Base-by-base conservation (phyloP, 2,888 invertebrate species). In the Hypsopygia costalis region DNA sequence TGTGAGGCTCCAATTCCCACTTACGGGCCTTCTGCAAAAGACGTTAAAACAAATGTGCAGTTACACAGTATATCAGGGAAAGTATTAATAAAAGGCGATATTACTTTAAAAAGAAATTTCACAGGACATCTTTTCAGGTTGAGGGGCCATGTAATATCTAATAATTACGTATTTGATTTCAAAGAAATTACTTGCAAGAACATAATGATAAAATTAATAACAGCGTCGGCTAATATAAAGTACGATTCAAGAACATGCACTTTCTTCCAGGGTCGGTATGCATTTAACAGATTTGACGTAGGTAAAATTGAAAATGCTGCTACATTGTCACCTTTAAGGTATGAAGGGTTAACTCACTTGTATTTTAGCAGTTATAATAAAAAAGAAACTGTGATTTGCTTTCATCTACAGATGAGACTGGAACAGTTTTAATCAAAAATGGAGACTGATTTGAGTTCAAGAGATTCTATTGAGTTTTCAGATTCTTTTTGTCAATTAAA, bases 41-140 rank as follows among this genome's bases (percentile, higher is more conserved):
- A 30, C 10, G 5, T 6, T 9, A 6, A 5, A 1, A 3, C 11
- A 0, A 25, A 11, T 7, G 8, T 31, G 1, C 11, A 30, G 11
- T 0, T 21, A 1, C 31, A 22, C 8, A 37, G 31, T 22, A 10
- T 7, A 8, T 21, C 30, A 6, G 37, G 22, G 8, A 36, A 36
- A 20, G 20, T 37, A n/a, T 22, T 11, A 8, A 4, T 37, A n/a
- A 37, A n/a, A 37, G 37, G 37, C 7, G 21, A 37, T 10, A n/a
- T 7, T 6, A 22, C 20, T 2, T 4, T 37, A 10, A 21, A 10
- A 7, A 11, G 30, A 31, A n/a, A 37, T 31, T 7, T 37, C 2
- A 1, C n/a, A n/a, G 22, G 22, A 4, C n/a, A 11, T 22, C 16
- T 31, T 8, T 37, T 30, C 31, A 22, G 9, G 5, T 28, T 35